A percentile compares a stretch with the other conserved stretches of the same genome.
Conservation (phyloP, 2,797 vertebrate species). For the Sebastes melanostomus region DNA sequence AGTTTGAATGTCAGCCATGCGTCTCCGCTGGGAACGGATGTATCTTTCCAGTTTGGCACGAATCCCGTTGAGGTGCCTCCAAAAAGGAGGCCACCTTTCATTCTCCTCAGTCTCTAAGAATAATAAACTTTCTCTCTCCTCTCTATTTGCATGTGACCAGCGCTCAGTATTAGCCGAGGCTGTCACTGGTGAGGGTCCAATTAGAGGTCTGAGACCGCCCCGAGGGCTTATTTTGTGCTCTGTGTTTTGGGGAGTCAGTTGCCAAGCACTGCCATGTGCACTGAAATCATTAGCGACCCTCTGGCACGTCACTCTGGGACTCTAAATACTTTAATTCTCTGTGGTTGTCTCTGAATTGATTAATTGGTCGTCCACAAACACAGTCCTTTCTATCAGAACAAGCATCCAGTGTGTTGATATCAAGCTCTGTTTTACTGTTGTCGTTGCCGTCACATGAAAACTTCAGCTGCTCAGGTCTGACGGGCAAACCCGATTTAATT, state of each 20-base stretch:
- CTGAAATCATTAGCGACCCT: constrained; percentile 71
- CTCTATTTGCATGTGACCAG: constrained; percentile 61
- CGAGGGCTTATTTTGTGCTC: constrained; percentile 62
- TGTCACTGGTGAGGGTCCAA: constrained; percentile 72
- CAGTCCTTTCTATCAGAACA: constrained; percentile 38
- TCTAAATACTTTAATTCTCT: constrained; percentile 68
- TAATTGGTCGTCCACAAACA: constrained; percentile 70
- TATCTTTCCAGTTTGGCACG: constrained; percentile 45
- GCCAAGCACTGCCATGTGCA: constrained; percentile 75
- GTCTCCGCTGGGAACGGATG: constrained; percentile 52
- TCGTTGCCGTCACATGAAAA: constrained; percentile 44
- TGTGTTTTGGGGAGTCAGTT: constrained; percentile 69
- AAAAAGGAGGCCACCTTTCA: constrained; percentile 58
- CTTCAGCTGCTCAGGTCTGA: constrained; percentile 26
- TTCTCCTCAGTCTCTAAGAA: constrained; percentile 48
- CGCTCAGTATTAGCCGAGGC: constrained; percentile 45
- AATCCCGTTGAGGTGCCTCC: constrained; percentile 41
- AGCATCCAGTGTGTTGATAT: constrained; percentile 16
- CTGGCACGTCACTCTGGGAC: constrained; percentile 71
- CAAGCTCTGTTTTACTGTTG: constrained; percentile 20
- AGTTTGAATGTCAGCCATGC: constrained; percentile 48
- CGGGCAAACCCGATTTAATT: constrained; percentile 23
- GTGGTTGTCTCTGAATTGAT: constrained; percentile 74
- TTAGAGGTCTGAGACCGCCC: constrained; percentile 68
- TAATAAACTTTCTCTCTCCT: constrained; percentile 65